Percentiles rank a stretch among this genome's conserved stretches.
Evolutionary conservation across 1,140 invertebrate species (phyloP).

Genomic region (Meteorus sp.): DNA sequence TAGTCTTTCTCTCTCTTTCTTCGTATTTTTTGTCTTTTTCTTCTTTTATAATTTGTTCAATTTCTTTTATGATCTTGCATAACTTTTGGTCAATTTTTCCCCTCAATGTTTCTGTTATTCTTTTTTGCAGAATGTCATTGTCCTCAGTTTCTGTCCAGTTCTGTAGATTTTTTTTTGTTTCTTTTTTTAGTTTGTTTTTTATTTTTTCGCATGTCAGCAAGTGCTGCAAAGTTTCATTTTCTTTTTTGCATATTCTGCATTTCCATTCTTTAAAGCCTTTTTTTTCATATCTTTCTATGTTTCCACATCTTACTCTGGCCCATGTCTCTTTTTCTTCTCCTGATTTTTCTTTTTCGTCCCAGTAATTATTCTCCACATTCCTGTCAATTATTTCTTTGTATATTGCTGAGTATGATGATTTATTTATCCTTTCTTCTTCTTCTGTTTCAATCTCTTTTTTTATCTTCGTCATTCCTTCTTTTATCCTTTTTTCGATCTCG

Average conservation of each 20-base stretch:
- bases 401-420: not conserved
- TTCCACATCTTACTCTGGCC: slow-evolving; percentile 5
- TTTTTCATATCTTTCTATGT: not conserved
- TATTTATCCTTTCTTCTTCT: not conserved
- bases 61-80: too few species aligned
- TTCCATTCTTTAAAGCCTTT: not conserved
- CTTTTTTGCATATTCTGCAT: slow-evolving; percentile 1
- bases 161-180: not conserved
- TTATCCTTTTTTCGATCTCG: not conserved
- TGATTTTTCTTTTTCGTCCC: not conserved
- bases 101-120: too few species aligned
- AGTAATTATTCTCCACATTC: not conserved
- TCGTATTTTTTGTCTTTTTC: too few species aligned
- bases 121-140: too few species aligned
- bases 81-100: too few species aligned
- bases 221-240: too few species aligned
- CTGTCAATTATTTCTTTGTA: not conserved
- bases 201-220: too few species aligned
- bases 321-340: not conserved
- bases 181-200: too few species aligned
- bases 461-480: not conserved
- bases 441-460: not conserved
- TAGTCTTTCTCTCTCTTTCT: too few species aligned
- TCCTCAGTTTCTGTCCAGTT: too few species aligned
- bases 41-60: too few species aligned